These are phyloP conservation scores for Cnemophilus loriae DNA, from an alignment of 2,113 vertebrate genomes.

Conservation along the genomic window DNA sequence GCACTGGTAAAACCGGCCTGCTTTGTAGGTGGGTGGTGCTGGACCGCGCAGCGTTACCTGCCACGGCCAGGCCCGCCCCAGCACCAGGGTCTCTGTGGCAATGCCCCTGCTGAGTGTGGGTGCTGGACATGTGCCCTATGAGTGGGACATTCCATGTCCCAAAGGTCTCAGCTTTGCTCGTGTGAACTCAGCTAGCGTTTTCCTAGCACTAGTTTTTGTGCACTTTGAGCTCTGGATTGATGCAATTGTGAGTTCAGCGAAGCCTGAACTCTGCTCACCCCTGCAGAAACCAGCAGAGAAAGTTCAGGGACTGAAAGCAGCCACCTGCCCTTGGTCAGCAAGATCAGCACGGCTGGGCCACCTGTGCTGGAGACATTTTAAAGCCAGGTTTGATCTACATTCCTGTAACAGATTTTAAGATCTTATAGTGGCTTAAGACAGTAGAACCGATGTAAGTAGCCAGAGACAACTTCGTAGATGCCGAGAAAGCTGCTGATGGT, in stretches of 20 bases:
- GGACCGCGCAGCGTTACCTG: not conserved
- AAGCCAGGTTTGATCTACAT: not conserved
- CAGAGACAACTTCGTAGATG: not conserved
- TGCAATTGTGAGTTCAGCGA: not conserved
- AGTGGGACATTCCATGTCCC: not conserved
- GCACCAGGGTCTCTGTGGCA: not conserved
- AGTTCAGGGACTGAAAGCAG: not conserved
- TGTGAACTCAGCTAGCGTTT: not conserved
- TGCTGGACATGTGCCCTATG: fast-evolving
- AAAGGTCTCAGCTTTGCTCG: not conserved
- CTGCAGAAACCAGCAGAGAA: not conserved
- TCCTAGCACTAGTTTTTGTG: not conserved
- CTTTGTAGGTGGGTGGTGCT: not conserved
- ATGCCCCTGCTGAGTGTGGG: not conserved
- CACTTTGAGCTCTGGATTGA: not conserved
- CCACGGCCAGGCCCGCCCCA: not conserved
- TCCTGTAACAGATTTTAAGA: not conserved
- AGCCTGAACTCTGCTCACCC: not conserved
- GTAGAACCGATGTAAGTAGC: not conserved
- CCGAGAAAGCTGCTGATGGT: not conserved
- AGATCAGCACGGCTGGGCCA: not conserved
- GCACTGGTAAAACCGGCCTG: not conserved
- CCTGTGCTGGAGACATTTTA: not conserved
- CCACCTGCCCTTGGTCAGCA: not conserved
- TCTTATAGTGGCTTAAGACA: not conserved